Percentiles rank a stretch among this genome's conserved stretches.
Evolutionary conservation across 2,113 vertebrate genomes (phyloP).

Genomic region (Lagopus muta): DNA sequence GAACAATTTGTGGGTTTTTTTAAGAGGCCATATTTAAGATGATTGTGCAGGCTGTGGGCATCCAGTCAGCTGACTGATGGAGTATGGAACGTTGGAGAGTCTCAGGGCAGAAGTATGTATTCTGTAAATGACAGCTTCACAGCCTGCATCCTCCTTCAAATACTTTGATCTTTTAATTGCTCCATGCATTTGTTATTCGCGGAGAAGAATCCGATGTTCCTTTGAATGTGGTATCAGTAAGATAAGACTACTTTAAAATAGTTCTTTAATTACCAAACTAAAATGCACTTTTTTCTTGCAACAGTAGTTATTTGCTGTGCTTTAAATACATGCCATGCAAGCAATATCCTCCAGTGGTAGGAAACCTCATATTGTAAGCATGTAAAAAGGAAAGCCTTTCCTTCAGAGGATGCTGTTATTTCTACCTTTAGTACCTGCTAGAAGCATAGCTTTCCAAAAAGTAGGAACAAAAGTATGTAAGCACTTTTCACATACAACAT

Average conservation of each 20-base stretch:
- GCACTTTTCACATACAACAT: not conserved
- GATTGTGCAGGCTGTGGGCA: not conserved
- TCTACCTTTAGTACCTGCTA: not conserved
- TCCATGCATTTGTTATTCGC: not conserved
- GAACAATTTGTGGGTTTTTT: not conserved
- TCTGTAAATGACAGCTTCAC: not conserved
- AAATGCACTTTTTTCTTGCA: not conserved
- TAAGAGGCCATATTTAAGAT: not conserved
- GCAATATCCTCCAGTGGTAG: not conserved
- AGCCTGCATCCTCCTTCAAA: not conserved
- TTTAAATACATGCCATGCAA: not conserved
- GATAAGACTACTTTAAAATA: not conserved
- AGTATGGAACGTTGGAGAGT: not conserved
- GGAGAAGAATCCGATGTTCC: not conserved
- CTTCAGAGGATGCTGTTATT: not conserved
- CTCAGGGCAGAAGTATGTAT: not conserved
- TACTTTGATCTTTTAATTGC: not conserved
- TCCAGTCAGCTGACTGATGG: not conserved
- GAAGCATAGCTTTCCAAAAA: not conserved
- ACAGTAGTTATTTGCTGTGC: not conserved
- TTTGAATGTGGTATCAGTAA: not conserved
- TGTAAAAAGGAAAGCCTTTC: not conserved
- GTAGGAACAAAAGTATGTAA: not conserved
- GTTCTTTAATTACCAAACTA: not conserved
- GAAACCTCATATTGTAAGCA: not conserved